Percentiles rank a stretch among this genome's conserved stretches.
Evolutionary conservation across 2,113 vertebrate genomes (phyloP).

Genomic region (Psephotus haematonotus): DNA sequence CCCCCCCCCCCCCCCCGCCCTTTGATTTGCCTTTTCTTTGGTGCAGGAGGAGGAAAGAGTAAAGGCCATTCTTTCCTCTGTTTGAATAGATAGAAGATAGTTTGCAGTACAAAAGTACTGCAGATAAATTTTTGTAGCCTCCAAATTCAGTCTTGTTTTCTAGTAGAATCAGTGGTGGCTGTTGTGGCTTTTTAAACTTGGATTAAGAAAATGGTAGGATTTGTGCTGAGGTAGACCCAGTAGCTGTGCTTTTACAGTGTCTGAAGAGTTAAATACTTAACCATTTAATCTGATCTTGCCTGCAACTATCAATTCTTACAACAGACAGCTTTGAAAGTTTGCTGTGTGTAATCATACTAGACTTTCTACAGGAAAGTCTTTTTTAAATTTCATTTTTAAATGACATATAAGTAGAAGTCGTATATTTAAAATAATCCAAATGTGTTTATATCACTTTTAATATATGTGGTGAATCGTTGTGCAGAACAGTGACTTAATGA

Average conservation of each 20-base stretch:
- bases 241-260: not conserved
- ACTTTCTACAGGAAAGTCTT: not conserved
- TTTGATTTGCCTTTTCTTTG: not conserved
- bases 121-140: not conserved
- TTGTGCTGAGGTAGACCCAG: not conserved
- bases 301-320: not conserved
- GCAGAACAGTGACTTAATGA: not conserved
- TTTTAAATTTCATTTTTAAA: not conserved
- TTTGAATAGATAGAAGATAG: not conserved
- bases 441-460: not conserved
- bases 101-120: not conserved
- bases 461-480: not conserved
- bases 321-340: not conserved
- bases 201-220: not conserved
- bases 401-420: not conserved
- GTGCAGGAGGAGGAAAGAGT: not conserved
- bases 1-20: fast-evolving
- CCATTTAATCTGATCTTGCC: not conserved
- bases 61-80: not conserved
- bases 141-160: not conserved
- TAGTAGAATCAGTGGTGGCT: not conserved
- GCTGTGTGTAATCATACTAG: not conserved
- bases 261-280: not conserved
- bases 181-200: not conserved
- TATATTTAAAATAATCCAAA: not conserved